A percentile compares a stretch with the other conserved stretches of the same genome.
Evolutionary conservation across 2,888 invertebrate species (phyloP).

Genomic region (Euzophera pinguis): DNA sequence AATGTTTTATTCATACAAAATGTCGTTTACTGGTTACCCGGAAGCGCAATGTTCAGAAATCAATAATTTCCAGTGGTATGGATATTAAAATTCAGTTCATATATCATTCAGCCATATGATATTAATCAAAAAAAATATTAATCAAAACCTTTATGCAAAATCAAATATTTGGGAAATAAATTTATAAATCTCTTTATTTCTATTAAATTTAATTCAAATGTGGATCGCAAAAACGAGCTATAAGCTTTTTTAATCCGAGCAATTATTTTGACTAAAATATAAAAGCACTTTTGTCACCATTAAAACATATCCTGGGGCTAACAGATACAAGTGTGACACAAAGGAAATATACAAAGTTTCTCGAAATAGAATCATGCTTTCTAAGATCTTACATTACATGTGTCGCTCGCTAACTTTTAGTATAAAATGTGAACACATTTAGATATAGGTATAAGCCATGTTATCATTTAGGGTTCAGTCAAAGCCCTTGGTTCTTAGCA

Average conservation of each 20-base stretch:
- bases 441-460: no score
- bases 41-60: slow-evolving; percentile 5
- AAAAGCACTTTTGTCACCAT: background rate
- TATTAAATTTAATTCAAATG: no score
- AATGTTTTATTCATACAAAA: slow-evolving; percentile 11
- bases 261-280: slow-evolving; percentile 1
- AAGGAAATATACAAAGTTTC: background rate
- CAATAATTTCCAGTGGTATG: slow-evolving; percentile 1
- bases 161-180: no score
- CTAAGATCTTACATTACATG: background rate
- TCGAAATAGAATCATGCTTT: background rate
- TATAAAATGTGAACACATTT: no score
- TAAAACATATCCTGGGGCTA: background rate
- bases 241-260: background rate
- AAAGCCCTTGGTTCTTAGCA: no score
- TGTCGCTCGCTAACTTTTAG: background rate
- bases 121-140: no score
- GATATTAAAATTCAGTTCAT: background rate
- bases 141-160: no score
- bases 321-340: background rate
- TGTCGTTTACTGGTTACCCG: slow-evolving; percentile 4
- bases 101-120: no score
- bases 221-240: no score
- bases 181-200: no score
- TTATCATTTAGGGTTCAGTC: no score